phyloP scores from a whole-genome alignment of 2,113 vertebrate genomes.

The human region DNA sequence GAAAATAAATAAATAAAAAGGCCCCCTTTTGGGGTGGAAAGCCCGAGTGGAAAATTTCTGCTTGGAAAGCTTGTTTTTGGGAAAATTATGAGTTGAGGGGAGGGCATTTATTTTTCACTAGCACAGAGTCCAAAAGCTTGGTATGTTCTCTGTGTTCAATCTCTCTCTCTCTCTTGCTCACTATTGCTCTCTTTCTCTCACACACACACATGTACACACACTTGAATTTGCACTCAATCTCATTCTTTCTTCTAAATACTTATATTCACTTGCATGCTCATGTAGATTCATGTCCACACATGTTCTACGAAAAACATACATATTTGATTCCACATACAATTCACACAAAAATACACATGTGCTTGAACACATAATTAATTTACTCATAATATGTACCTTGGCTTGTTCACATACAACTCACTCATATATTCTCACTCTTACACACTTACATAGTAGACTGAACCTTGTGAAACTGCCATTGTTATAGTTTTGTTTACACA shows the following conservation, averaged over 20 bases:
- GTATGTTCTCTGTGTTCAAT: not conserved
- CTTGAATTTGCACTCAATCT: not conserved
- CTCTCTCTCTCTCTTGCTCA: not conserved
- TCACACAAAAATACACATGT: constrained; percentile 15
- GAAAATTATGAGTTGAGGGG: constrained; percentile 44
- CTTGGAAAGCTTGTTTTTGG: constrained; percentile 42
- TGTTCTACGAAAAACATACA: not conserved
- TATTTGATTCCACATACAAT: not conserved
- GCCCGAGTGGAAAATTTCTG: constrained; percentile 67
- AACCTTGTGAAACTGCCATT: not conserved
- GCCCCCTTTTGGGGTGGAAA: not conserved
- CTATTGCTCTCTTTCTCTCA: not conserved
- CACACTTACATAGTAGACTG: not conserved
- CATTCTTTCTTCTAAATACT: not conserved
- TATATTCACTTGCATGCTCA: not conserved
- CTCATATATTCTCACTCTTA: not conserved
- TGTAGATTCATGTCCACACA: not conserved
- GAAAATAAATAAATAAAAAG: constrained; percentile 53
- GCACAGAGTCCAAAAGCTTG: not conserved
- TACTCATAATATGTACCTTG: not conserved
- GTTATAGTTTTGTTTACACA: not conserved
- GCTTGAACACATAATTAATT: not conserved
- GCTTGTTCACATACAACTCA: not conserved
- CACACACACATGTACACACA: not conserved
- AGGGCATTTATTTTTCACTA: constrained; percentile 1